Base-by-base conservation (phyloP, 2,888 invertebrate genomes). In the Zaprionus obscuricornis region DNA sequence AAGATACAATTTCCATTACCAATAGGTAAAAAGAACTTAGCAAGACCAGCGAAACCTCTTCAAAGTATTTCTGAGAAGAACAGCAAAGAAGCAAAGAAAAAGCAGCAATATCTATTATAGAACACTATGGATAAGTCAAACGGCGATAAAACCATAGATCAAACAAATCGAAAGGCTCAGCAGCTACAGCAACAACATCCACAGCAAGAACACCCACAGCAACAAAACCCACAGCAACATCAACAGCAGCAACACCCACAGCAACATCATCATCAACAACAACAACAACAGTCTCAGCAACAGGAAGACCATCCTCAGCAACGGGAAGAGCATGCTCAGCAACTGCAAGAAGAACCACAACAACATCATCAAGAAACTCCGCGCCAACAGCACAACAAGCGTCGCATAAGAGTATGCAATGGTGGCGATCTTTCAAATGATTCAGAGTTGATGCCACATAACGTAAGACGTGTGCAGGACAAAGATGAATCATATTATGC, bases 71-170 rank as follows among this genome's bases (percentile, higher is more conserved):
- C n/a, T 13, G 3, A 16, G 14, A 3, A 11, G 16, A 4, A 14
- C 50, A 26, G 16, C 27, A 3, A 22, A 22, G 29, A 10, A 7
- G 29, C 10, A 10, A 5, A 29, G 6, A 29, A 3, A 3, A 3
- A 5, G 10, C 10, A 29, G 10, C 6, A 5, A 10, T n/a, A n/a
- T n/a, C n/a, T n/a, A n/a, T n/a, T n/a, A n/a, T n/a, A n/a, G n/a
- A n/a, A n/a, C n/a, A n/a, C 14, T 6, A 57, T 66, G 66, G 68
- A 69, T 16, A 40, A 59, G 42, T 50, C 50, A 1, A 60, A 66
- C 29, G 54, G 57, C 13, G 51, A 64, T 36, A 36, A 69, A 22
- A 36, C 68, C 2, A n/a, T n/a, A n/a, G 59, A 70, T 40, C 40
- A 46, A 6, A 33, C 69, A 2, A 49, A 20, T 7, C 33, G n/a